Percentiles rank a stretch among this genome's conserved stretches.
These are phyloP conservation scores for Xenops minutus DNA, from an alignment of 2,797 vertebrate species.

Conservation along the genomic window DNA sequence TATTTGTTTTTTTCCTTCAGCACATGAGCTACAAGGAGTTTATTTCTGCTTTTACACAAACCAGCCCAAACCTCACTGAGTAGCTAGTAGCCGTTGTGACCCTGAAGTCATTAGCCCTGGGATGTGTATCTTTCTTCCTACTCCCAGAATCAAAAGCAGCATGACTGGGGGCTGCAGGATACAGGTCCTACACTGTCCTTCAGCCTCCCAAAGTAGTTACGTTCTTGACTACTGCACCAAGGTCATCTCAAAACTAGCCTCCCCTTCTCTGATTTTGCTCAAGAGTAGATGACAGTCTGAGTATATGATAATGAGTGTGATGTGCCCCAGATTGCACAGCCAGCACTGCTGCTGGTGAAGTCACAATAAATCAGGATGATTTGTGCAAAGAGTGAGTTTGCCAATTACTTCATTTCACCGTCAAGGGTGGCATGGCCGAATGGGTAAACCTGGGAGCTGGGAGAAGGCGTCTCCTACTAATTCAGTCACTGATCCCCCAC, in stretches of 20 bases:
- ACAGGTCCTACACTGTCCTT: too few species aligned
- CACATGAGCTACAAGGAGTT: background rate
- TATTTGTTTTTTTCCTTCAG: background rate
- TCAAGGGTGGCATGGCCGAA: background rate
- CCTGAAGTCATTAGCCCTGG: background rate
- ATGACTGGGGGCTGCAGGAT: accelerated
- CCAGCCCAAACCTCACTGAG: background rate
- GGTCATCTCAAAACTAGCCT: accelerated
- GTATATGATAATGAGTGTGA: accelerated
- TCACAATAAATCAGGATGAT: background rate
- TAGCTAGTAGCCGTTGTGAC: background rate
- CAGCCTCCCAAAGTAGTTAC: accelerated
- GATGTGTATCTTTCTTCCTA: accelerated
- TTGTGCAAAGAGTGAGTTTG: background rate
- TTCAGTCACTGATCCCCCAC: background rate
- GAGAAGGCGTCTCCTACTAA: background rate
- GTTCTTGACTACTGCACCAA: background rate
- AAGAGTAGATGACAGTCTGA: background rate
- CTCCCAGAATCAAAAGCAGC: background rate
- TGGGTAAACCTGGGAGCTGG: background rate
- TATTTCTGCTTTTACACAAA: background rate
- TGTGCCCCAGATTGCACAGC: background rate
- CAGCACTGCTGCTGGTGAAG: background rate
- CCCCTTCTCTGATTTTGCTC: background rate
- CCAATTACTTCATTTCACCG: background rate